Evolutionary conservation across 2,113 vertebrate species (phyloP).

Genomic region (Madoqua kirkii): DNA sequence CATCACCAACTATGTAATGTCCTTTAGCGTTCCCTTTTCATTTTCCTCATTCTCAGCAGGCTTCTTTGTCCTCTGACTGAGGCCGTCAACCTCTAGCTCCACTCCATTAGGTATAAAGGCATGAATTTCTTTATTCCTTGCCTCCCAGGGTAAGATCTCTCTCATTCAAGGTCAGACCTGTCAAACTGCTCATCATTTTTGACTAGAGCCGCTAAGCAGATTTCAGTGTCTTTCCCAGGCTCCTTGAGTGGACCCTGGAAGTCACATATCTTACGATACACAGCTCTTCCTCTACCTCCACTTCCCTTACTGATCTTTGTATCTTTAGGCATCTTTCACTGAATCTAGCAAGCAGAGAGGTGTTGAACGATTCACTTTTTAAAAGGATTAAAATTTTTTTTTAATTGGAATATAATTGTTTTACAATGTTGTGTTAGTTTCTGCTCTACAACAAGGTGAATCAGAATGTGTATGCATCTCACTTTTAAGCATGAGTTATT

Average conservation of each 20-base stretch:
- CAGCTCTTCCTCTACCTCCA: not conserved
- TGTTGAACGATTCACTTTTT: not conserved
- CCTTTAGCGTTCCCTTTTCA: not conserved
- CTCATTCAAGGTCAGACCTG: not conserved
- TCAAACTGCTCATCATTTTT: not conserved
- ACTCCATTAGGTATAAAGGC: not conserved
- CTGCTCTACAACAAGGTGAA: not conserved
- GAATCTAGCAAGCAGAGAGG: not conserved
- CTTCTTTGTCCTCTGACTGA: not conserved
- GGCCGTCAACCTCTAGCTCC: not conserved
- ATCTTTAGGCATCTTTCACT: not conserved
- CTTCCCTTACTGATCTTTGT: not conserved
- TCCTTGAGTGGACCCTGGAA: not conserved
- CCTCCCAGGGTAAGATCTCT: not conserved
- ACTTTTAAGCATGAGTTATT: slow-evolving; percentile 45
- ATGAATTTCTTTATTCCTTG: not conserved
- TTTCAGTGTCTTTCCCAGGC: not conserved
- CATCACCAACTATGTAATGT: not conserved
- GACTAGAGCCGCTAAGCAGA: not conserved
- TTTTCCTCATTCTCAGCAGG: not conserved
- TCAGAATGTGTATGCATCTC: not conserved
- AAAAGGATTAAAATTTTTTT: not conserved
- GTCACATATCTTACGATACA: not conserved
- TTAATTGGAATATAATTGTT: not conserved
- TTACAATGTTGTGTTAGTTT: not conserved